These are phyloP conservation scores for Epizoanthus ramosus DNA, from an alignment of 92 coral and sea anemone genomes.

Conservation along the genomic window DNA sequence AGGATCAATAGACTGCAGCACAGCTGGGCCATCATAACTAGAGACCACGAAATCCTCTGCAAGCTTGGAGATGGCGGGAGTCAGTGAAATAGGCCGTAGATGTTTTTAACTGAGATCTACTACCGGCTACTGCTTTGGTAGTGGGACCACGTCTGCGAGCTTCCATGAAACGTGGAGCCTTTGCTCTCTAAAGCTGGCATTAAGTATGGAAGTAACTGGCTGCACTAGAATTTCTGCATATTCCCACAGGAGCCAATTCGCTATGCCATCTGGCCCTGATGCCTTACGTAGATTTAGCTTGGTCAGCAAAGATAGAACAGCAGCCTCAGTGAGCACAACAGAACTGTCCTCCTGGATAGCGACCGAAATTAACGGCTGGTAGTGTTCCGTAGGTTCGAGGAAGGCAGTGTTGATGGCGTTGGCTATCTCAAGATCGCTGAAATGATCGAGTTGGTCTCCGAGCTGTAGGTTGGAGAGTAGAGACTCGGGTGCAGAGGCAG, in stretches of 20 bases:
- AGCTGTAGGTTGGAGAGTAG: not conserved
- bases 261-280: conserved; percentile 33
- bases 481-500: not conserved
- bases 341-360: not conserved
- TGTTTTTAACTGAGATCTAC: not conserved
- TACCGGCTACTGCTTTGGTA: conserved; percentile 11
- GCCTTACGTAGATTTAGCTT: not conserved
- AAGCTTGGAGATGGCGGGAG: no score
- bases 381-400: conserved; percentile 17
- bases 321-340: not conserved
- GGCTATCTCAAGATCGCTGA: conserved; percentile 22
- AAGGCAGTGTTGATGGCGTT: conserved; percentile 31
- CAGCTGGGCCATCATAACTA: no score
- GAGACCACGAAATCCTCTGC: no score
- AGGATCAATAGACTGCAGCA: no score
- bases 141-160: conserved; percentile 11
- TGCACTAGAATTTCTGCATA: conserved; percentile 26
- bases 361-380: conserved; percentile 10
- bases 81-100: conserved; percentile 2
- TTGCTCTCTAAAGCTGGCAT: conserved; percentile 16
- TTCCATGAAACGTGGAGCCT: conserved; percentile 12
- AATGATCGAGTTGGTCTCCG: not conserved
- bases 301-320: not conserved
- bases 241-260: conserved; percentile 40
- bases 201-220: conserved; percentile 8